Conservation (phyloP, 2,113 vertebrate genomes). For the Syrmaticus mikado region DNA sequence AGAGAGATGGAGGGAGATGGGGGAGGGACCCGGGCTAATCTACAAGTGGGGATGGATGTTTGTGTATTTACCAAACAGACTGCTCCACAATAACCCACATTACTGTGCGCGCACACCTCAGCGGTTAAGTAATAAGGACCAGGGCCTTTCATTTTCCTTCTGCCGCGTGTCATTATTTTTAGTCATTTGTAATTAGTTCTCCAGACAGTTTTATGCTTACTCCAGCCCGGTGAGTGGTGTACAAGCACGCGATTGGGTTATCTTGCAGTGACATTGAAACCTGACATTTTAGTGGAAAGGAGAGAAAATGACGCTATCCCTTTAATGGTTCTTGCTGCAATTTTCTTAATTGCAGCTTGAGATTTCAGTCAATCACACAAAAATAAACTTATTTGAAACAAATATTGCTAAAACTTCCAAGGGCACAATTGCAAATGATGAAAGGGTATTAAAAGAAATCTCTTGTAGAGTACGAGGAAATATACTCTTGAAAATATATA, state of each 20-base stretch:
- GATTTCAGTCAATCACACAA: constrained; percentile 54
- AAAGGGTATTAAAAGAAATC: not conserved
- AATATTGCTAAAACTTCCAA: constrained; percentile 54
- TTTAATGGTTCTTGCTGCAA: constrained; percentile 29
- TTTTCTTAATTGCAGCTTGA: constrained; percentile 65
- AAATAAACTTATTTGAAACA: constrained; percentile 66
- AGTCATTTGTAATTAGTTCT: constrained; percentile 67
- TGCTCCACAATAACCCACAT: not conserved
- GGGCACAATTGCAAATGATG: not conserved
- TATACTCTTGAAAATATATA: constrained; percentile 27
- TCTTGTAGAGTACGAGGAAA: constrained; percentile 19
- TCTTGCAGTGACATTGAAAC: constrained; percentile 53
- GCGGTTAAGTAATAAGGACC: not conserved
- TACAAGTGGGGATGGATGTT: constrained; percentile 58
- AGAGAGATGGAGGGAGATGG: constrained; percentile 47
- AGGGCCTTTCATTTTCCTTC: constrained; percentile 39
- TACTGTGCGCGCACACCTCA: not conserved
- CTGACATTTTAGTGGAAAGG: constrained; percentile 55
- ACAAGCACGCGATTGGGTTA: constrained; percentile 52
- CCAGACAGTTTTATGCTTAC: constrained; percentile 28
- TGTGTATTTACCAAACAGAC: constrained; percentile 43
- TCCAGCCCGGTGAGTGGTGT: not conserved
- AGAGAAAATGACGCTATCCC: constrained; percentile 29
- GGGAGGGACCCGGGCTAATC: constrained; percentile 40
- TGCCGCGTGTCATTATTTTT: constrained; percentile 33